Percentiles rank a stretch among this genome's conserved stretches.
phyloP scores from a whole-genome alignment of 2,113 vertebrate species.

The Semicossyphus pulcher region DNA sequence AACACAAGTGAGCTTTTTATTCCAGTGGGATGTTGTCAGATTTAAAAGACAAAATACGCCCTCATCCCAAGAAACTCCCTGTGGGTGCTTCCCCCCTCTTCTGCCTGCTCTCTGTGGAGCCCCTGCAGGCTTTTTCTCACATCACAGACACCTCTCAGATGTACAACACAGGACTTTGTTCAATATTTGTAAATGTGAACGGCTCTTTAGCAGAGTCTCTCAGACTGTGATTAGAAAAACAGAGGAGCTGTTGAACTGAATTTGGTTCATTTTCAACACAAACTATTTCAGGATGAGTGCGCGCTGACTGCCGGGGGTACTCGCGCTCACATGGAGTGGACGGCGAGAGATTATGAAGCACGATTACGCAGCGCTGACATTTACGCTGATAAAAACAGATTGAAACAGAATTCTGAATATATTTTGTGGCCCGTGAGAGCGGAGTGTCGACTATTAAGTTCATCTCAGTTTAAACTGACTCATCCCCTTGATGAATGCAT shows the following conservation, averaged over 20 bases:
- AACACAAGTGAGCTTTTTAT: neutral
- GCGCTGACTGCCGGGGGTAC: constrained; percentile 38
- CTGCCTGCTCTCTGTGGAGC: neutral
- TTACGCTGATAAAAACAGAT: constrained; percentile 59
- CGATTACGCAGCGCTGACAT: constrained; percentile 61
- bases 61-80: neutral
- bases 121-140: neutral
- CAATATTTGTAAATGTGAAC: constrained; percentile 4
- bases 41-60: constrained; percentile 12
- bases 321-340: constrained; percentile 49
- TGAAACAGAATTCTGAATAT: constrained; percentile 41
- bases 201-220: constrained; percentile 20
- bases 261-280: constrained; percentile 20
- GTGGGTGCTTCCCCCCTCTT: neutral
- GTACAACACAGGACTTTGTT: neutral
- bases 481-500: constrained; percentile 23
- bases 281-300: constrained; percentile 53
- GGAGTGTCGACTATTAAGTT: constrained; percentile 37
- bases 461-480: constrained; percentile 37
- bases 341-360: constrained; percentile 60
- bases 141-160: neutral
- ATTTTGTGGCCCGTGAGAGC: constrained; percentile 35
- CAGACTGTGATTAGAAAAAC: neutral
- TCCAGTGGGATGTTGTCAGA: neutral
- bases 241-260: constrained; percentile 19